A percentile compares a stretch with the other conserved stretches of the same genome.
Evolutionary conservation across 2,888 invertebrate species (phyloP).

Genomic region (Orchesellides sinensis): DNA sequence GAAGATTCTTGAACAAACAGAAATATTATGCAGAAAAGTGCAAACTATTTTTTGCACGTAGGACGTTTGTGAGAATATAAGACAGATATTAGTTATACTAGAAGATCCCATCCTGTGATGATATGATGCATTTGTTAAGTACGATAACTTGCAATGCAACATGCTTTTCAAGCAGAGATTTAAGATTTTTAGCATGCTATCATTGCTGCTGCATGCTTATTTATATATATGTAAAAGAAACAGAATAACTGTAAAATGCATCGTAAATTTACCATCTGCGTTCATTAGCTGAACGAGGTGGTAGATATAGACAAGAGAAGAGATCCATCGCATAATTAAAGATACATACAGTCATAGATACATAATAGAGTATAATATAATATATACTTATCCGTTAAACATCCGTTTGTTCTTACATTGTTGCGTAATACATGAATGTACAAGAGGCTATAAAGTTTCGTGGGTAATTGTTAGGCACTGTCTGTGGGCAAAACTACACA

Average conservation of each 20-base stretch:
- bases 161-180: neutral
- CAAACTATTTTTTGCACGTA: no score
- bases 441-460: neutral
- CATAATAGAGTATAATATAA: neutral
- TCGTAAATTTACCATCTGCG: neutral
- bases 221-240: neutral
- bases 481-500: no score
- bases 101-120: neutral
- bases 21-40: no score
- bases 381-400: slow-evolving; percentile 2
- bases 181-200: neutral
- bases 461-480: neutral
- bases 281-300: neutral
- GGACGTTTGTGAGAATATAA: no score
- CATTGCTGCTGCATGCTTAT: neutral
- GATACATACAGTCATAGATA: neutral
- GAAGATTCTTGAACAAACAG: no score
- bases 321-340: neutral
- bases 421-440: neutral
- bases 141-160: neutral
- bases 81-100: neutral
- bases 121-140: neutral
- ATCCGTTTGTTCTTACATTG: neutral
- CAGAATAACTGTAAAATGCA: slow-evolving; percentile 14
- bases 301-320: neutral